Evolutionary conservation across 1,140 invertebrate species (phyloP), one percentile per base, ranked within the genome.

Genomic region (Halictus rubicundus): DNA sequence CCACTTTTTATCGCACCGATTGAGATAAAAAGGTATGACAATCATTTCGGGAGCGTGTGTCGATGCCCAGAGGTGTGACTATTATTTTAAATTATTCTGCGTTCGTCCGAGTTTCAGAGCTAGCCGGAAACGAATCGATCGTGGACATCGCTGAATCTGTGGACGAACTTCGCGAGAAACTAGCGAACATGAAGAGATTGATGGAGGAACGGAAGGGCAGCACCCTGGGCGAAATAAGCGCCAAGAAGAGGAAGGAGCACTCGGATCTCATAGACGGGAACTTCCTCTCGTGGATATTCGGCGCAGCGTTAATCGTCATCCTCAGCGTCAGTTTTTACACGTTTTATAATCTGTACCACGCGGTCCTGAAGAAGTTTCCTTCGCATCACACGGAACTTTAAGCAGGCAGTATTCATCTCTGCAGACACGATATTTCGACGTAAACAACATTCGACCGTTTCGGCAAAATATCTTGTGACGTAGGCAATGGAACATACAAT

Each of bases 291-390:
- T 94, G 96, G 83, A 96, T 97, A 25, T 97, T 97, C 86, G 95
- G 95, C 7, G 94, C 95, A 1, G 96, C 96, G 1, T 92, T 97
- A 5, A 83, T 95, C 6, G 95, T 97, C n/a, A 97, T 97, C 60
- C 88, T 97, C 1, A 95, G 95, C 80, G 96, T 97, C 65, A 97
- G 96, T 61, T 94, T 96, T 2, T 97, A 97, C 86, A 96, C 96
- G 0, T 97, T 97, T 90, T 97, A 97, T 84, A 97, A 96, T 91
- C 92, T 97, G 0, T 97, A 97, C 87, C 94, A 95, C 82, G 96
- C 97, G 10, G 96, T 97, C 52, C 89, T 97, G 2, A 97, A 97
- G 90, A 96, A 96, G 89, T 97, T 97, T 87, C 95, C 96, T 1
- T 95, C 96, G 0, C 94, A 94, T 57, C 96, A 97, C 88, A 96